Percentiles rank a stretch among this genome's conserved stretches.
phyloP scores from a whole-genome alignment of 2,888 invertebrate species.

The Caenorhabditis sulstoni region DNA sequence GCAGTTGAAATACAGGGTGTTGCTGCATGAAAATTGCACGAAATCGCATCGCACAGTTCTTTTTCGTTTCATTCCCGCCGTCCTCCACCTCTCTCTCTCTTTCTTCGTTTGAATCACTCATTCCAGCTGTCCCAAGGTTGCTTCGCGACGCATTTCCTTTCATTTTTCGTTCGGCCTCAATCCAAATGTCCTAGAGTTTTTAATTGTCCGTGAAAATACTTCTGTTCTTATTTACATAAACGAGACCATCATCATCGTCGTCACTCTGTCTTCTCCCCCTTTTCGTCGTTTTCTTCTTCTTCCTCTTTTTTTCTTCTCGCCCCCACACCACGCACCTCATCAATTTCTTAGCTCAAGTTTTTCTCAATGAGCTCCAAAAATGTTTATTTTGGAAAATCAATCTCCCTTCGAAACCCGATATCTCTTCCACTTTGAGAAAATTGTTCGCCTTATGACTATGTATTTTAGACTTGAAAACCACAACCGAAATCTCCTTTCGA shows the following conservation, averaged over 20 bases:
- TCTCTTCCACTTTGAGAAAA: conserved; percentile 54
- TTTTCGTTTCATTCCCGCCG: too few species aligned
- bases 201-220: conserved; percentile 56
- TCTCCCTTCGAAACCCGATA: conserved; percentile 43
- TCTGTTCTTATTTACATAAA: conserved; percentile 54
- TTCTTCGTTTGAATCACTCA: conserved; percentile 26
- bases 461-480: conserved; percentile 28
- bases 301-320: conserved; percentile 13
- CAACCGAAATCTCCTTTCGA: too few species aligned
- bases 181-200: conserved; percentile 41
- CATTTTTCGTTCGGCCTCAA: conserved; percentile 31
- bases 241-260: conserved; percentile 41
- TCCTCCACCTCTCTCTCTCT: conserved; percentile 8
- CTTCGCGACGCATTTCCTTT: conserved; percentile 11
- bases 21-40: too few species aligned
- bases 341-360: conserved; percentile 26
- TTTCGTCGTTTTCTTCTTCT: neutral
- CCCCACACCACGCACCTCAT: conserved; percentile 2
- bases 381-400: conserved; percentile 57
- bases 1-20: too few species aligned
- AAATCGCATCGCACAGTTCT: too few species aligned
- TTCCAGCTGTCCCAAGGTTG: conserved; percentile 37
- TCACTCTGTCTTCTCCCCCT: neutral
- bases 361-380: conserved; percentile 49
- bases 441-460: conserved; percentile 53